Percentiles rank a stretch among this genome's conserved stretches.
phyloP scores from a whole-genome alignment of 2,888 invertebrate species.

The Bombylius discolor region DNA sequence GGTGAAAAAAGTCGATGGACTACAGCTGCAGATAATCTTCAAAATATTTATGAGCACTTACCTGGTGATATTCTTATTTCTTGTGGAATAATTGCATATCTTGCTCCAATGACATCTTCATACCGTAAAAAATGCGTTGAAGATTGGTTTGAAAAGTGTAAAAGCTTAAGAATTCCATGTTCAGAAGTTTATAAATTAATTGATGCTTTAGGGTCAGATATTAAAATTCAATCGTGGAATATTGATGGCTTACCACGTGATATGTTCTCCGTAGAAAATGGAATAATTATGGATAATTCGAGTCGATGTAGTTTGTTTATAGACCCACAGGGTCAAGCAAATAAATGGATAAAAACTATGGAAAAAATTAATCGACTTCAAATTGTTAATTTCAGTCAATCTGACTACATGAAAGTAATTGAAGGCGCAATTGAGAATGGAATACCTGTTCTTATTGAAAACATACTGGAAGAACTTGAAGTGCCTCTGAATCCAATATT shows the following conservation, averaged over 20 bases:
- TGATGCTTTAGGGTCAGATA: conserved; percentile 66
- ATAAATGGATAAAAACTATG: conserved; percentile 83
- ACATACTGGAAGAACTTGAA: conserved; percentile 72
- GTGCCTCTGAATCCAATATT: conserved; percentile 75
- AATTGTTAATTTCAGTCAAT: conserved; percentile 33
- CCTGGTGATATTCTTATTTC: conserved; percentile 84
- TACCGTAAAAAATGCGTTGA: conserved; percentile 46
- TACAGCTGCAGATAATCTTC: conserved; percentile 58
- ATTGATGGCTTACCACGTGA: conserved; percentile 76
- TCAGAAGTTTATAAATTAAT: conserved; percentile 60
- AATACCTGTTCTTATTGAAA: conserved; percentile 67
- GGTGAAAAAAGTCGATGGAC: conserved; percentile 83
- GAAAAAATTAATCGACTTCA: conserved; percentile 41
- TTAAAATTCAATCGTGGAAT: conserved; percentile 62
- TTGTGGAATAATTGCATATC: conserved; percentile 77
- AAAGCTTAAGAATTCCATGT: conserved; percentile 59
- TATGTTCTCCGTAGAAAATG: conserved; percentile 75
- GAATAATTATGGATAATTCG: conserved; percentile 69
- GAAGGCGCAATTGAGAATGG: conserved; percentile 62
- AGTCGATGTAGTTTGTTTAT: conserved; percentile 81
- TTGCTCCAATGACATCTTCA: conserved; percentile 69
- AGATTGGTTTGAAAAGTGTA: conserved; percentile 62
- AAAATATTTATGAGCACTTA: conserved; percentile 62
- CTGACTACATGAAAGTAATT: conserved; percentile 37
- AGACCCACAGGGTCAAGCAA: conserved; percentile 86